Percentiles rank a stretch among this genome's conserved stretches.
phyloP scores from a whole-genome alignment of 2,888 invertebrate species.

The Arctia plantaginis region DNA sequence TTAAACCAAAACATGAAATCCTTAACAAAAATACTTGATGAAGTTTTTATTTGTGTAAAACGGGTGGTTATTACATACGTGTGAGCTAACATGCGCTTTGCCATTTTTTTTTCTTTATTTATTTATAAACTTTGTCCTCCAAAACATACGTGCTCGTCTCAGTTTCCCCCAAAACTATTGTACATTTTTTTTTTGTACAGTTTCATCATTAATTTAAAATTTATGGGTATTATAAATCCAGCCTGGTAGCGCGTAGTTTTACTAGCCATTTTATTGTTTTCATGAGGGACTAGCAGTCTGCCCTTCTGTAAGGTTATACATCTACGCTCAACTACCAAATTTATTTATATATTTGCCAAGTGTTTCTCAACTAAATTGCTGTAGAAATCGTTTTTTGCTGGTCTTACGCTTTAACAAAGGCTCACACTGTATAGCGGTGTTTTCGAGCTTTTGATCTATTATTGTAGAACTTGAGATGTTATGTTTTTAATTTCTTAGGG shows the following conservation, averaged over 20 bases:
- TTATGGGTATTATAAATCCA: slow-evolving; percentile 68
- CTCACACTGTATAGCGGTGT: not conserved
- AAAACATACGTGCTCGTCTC: slow-evolving; percentile 24
- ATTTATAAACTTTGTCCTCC: not conserved
- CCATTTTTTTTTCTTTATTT: not conserved
- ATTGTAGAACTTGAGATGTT: not conserved
- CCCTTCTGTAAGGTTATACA: slow-evolving; percentile 48
- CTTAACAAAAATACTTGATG: no score
- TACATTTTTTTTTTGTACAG: slow-evolving; percentile 38
- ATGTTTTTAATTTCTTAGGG: not conserved
- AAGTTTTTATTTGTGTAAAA: no score
- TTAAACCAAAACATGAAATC: no score
- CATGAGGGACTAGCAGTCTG: slow-evolving; percentile 57
- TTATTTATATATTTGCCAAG: slow-evolving; percentile 12
- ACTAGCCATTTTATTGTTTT: slow-evolving; percentile 65
- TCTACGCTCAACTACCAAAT: slow-evolving; percentile 28
- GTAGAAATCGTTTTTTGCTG: slow-evolving; percentile 16
- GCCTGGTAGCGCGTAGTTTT: slow-evolving; percentile 64
- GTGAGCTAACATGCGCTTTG: not conserved
- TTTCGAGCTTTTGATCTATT: not conserved
- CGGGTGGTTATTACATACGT: no score
- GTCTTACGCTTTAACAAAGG: slow-evolving; percentile 29
- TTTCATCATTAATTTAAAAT: slow-evolving; percentile 66
- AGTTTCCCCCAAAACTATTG: slow-evolving; percentile 37
- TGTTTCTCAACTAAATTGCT: slow-evolving; percentile 17